Conservation (phyloP, 2,888 invertebrate species). For the Acleris laterana region DNA sequence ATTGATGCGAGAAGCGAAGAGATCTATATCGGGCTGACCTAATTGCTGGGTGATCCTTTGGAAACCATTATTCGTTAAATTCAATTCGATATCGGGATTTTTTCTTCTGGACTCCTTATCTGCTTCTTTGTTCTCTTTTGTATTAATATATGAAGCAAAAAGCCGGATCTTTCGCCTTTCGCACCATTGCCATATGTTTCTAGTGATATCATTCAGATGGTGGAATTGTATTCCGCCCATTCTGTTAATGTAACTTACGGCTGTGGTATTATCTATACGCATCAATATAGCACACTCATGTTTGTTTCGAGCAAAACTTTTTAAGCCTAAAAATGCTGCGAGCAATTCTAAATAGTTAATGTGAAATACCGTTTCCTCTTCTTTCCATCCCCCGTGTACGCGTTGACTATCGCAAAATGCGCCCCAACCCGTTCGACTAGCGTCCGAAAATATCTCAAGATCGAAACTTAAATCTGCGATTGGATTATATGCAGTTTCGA, state of each 20-base stretch:
- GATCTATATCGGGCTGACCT: slow-evolving; percentile 6
- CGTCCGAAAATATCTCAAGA: not conserved
- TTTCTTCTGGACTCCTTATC: too few species aligned
- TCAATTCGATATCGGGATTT: too few species aligned
- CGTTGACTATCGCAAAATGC: not conserved
- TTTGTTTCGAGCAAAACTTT: not conserved
- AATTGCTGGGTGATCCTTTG: not conserved
- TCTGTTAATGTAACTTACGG: not conserved
- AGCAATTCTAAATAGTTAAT: slow-evolving; percentile 1
- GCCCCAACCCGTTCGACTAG: not conserved
- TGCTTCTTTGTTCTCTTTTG: not conserved
- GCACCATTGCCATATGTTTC: too few species aligned
- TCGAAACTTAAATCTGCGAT: not conserved
- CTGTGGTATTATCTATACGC: not conserved
- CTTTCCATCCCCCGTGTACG: not conserved
- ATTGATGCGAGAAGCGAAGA: not conserved
- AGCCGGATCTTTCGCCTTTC: too few species aligned
- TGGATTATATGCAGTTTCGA: too few species aligned
- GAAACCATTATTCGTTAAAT: not conserved
- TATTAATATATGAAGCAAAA: too few species aligned
- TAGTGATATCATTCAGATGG: too few species aligned
- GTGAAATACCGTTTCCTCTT: not conserved
- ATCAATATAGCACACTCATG: not conserved
- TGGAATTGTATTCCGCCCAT: too few species aligned
- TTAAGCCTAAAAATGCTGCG: not conserved